These are phyloP conservation scores for Acomys russatus DNA, from an alignment of 2,797 vertebrate species.

Conservation along the genomic window DNA sequence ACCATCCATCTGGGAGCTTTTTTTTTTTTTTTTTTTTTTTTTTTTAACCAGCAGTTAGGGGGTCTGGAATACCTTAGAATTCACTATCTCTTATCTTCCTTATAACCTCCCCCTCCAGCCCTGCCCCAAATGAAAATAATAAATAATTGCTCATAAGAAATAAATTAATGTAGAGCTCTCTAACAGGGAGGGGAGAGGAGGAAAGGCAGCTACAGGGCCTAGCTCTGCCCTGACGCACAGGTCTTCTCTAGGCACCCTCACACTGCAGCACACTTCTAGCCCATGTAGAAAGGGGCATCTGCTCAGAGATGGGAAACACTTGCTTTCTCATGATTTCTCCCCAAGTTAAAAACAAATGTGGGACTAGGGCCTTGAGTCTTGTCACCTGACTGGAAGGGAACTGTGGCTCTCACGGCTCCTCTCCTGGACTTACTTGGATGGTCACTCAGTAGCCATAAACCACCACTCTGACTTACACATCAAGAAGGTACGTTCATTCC, in stretches of 20 bases:
- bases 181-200: slow-evolving; percentile 74
- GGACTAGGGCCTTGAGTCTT: slow-evolving; percentile 45
- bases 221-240: slow-evolving; percentile 4
- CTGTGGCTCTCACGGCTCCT: slow-evolving; percentile 69
- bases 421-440: slow-evolving; percentile 67
- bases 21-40: not conserved
- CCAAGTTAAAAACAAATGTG: slow-evolving; percentile 51
- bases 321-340: slow-evolving; percentile 50
- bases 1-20: slow-evolving; percentile 59
- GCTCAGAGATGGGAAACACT: slow-evolving; percentile 58
- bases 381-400: slow-evolving; percentile 61
- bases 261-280: not conserved
- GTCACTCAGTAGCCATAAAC: slow-evolving; percentile 74
- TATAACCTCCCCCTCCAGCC: not conserved
- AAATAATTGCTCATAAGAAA: slow-evolving; percentile 89
- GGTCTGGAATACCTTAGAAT: slow-evolving; percentile 66
- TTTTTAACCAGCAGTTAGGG: slow-evolving; percentile 67
- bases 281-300: not conserved
- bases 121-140: slow-evolving; percentile 83
- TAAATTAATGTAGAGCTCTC: slow-evolving; percentile 88
- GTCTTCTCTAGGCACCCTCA: slow-evolving; percentile 58
- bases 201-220: slow-evolving; percentile 69
- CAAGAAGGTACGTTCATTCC: slow-evolving; percentile 77
- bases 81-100: slow-evolving; percentile 48
- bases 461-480: slow-evolving; percentile 75